Evolutionary conservation across 2,113 vertebrate species (phyloP).

Genomic region (Rhinichthys klamathensis): DNA sequence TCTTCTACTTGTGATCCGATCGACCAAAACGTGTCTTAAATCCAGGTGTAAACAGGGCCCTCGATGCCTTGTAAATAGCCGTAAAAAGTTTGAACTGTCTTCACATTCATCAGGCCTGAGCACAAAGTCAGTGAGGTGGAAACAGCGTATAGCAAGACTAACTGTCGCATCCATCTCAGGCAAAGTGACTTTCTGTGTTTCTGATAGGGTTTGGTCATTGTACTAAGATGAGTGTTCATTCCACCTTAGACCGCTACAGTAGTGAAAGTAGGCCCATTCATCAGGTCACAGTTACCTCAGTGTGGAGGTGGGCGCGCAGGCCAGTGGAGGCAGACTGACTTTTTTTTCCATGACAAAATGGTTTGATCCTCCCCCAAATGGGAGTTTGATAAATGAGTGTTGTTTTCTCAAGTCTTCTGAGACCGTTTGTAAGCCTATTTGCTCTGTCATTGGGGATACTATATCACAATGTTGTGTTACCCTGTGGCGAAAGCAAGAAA

Average conservation of each 20-base stretch:
- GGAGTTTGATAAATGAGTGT: constrained; percentile 49
- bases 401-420: constrained; percentile 51
- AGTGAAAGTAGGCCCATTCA: constrained; percentile 67
- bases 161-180: constrained; percentile 65
- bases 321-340: constrained; percentile 41
- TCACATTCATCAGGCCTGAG: background rate
- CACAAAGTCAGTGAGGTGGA: constrained; percentile 67
- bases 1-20: too few species aligned
- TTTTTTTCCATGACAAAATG: constrained; percentile 53
- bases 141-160: constrained; percentile 64
- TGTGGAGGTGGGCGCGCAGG: constrained; percentile 51
- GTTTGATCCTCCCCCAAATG: constrained; percentile 55
- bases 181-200: constrained; percentile 20
- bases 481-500: background rate
- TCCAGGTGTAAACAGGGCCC: too few species aligned
- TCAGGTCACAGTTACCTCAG: constrained; percentile 56
- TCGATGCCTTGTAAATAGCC: background rate
- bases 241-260: constrained; percentile 57
- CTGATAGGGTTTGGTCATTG: constrained; percentile 65
- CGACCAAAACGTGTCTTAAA: too few species aligned
- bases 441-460: constrained; percentile 25
- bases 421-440: constrained; percentile 26
- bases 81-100: background rate
- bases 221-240: constrained; percentile 76
- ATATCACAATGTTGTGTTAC: constrained; percentile 41